A percentile compares a stretch with the other conserved stretches of the same genome.
Conservation (phyloP, 2,113 vertebrate species). For the Chaetops frenatus region DNA sequence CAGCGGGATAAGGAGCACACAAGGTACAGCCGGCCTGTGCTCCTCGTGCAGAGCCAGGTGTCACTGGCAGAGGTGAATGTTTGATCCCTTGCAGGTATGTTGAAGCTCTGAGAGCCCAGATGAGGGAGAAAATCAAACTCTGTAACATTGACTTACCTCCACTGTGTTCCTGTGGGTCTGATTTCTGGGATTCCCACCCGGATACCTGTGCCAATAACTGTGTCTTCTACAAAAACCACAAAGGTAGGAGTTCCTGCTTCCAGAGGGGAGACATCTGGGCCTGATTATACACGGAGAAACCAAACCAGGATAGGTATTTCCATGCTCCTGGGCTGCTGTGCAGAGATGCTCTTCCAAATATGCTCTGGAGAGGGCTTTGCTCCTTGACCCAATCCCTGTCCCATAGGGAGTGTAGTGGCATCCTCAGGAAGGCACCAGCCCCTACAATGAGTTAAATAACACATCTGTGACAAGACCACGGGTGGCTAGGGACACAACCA, state of each 20-base stretch:
- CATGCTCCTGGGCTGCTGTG: background rate
- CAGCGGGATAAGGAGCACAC: constrained; percentile 65
- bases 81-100: constrained; percentile 72
- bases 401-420: background rate
- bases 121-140: constrained; percentile 77
- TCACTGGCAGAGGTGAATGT: background rate
- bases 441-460: rapidly evolving
- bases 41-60: rapidly evolving
- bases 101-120: constrained; percentile 79
- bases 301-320: background rate
- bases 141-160: constrained; percentile 77
- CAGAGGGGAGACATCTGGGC: background rate
- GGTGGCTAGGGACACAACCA: background rate
- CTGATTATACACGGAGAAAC: background rate
- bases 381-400: background rate
- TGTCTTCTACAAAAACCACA: constrained; percentile 87
- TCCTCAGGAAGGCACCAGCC: background rate
- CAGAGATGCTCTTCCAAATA: background rate
- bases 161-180: constrained; percentile 83
- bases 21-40: constrained; percentile 52
- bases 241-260: constrained; percentile 66
- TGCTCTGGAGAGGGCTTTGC: background rate
- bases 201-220: constrained; percentile 95
- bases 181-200: constrained; percentile 92
- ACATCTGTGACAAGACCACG: rapidly evolving